Evolutionary conservation across 2,113 vertebrate genomes (phyloP), one percentile per base, ranked within the genome.

Genomic region (Lichenostomus cassidix): DNA sequence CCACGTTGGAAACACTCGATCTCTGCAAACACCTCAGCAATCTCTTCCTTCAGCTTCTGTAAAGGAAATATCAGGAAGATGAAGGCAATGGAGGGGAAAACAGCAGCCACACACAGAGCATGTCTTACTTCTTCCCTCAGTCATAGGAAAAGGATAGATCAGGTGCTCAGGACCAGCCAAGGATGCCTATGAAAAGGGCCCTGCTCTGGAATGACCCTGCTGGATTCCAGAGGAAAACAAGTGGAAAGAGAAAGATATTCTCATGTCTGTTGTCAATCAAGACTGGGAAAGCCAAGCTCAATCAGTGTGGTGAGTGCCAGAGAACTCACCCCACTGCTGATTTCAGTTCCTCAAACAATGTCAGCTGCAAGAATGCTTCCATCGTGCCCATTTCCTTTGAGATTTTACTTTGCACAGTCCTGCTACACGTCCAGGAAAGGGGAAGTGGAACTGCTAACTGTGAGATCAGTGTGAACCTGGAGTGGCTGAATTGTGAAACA

Each of bases 11-110:
- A 99, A 96, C 97, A 79, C 89, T 99, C 98, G 5, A 99, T 99
- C 56, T 98, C 98, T 5, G 98, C 97, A 97, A 99, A 98, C 55
- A 99, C 98, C 15, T 97, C 97, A 49, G 98, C 98, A 9, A 99
- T 99, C 88, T 99, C 97, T 39, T 98, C 96, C 90, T 99, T 99
- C 80, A 99, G 96, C 85, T 97, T 99, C 99, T 99, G 97, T 19
- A 96, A 67, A 49, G 75, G 49, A 80, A 93, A 41, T 60, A 58
- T 3, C 42, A 25, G 17, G 28, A 74, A 11, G 20, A 44, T 37
- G 12, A 74, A 56, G 41, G 33, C 0, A 1, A 44, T 21, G 12
- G 10, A 77, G 24, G 47, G 49, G 29, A 76, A 62, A 73, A 0
- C 24, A 49, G 42, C 42, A 73, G 49, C 41, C 15, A 50, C 9